Conservation (phyloP, 2,888 invertebrate genomes). For the Macrosoma leucophasiata region DNA sequence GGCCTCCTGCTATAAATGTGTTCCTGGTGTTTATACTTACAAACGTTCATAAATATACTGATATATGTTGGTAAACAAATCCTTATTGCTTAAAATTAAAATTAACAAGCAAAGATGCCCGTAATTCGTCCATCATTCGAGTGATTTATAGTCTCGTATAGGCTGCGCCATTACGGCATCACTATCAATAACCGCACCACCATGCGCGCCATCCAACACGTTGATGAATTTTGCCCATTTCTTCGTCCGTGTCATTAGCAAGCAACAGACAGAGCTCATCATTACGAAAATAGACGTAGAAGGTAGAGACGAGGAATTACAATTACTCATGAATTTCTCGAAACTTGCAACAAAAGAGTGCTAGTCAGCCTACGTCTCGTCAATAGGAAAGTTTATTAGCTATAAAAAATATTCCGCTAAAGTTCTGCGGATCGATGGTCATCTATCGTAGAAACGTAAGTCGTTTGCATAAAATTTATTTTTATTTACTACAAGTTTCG, state of each 20-base stretch:
- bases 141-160: conserved; percentile 55
- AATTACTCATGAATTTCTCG: conserved; percentile 17
- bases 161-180: conserved; percentile 53
- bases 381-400: conserved; percentile 30
- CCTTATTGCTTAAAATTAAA: too few relatives aligned
- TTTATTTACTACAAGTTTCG: too few relatives aligned
- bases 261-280: conserved; percentile 12
- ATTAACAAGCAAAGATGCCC: too few relatives aligned
- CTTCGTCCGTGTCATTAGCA: conserved; percentile 28
- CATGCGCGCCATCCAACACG: conserved; percentile 27
- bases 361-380: conserved; percentile 21
- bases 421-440: too few relatives aligned
- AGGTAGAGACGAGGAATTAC: conserved; percentile 18
- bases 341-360: conserved; percentile 18
- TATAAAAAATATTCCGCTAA: too few relatives aligned
- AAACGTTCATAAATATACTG: too few relatives aligned
- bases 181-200: conserved; percentile 58
- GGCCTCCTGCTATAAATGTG: conserved; percentile 26
- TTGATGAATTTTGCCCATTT: conserved; percentile 49
- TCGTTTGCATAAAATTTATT: too few relatives aligned
- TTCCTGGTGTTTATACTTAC: too few relatives aligned
- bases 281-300: too few relatives aligned
- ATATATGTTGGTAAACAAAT: too few relatives aligned
- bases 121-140: conserved; percentile 30
- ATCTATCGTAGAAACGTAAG: too few relatives aligned